phyloP scores from a whole-genome alignment of 2,797 vertebrate species.

The Clarias fuscus region DNA sequence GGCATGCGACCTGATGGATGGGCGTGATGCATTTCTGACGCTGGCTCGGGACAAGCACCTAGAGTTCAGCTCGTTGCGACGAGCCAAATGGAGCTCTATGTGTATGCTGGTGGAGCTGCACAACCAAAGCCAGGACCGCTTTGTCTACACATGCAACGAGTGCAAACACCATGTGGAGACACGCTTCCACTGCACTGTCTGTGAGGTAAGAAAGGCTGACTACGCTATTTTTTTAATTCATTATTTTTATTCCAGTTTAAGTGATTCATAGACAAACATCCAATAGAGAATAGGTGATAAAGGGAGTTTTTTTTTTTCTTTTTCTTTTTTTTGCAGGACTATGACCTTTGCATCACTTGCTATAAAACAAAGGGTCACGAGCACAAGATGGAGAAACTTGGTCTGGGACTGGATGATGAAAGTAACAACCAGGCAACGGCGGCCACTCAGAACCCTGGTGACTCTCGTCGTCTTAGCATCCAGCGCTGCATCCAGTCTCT shows the following conservation, averaged over 20 bases:
- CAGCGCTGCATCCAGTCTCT: slow-evolving; percentile 98
- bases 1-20: slow-evolving; percentile 97
- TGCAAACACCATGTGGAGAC: slow-evolving; percentile 98
- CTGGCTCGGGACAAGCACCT: slow-evolving; percentile 95
- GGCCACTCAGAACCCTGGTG: slow-evolving; percentile 91
- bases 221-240: background rate
- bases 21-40: slow-evolving; percentile 95
- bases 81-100: slow-evolving; percentile 96
- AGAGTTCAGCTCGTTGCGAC: slow-evolving; percentile 93
- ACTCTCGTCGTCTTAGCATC: slow-evolving; percentile 95
- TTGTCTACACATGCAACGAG: slow-evolving; percentile 98
- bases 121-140: slow-evolving; percentile 97
- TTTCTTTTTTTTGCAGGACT: slow-evolving; percentile 78
- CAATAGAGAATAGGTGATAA: background rate
- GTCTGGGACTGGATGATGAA: slow-evolving; percentile 93
- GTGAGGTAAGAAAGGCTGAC: slow-evolving; percentile 80
- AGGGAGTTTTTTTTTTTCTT: background rate
- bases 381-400: slow-evolving; percentile 98
- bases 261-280: background rate
- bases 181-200: slow-evolving; percentile 96
- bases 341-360: slow-evolving; percentile 96
- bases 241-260: background rate
- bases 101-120: slow-evolving; percentile 98
- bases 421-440: slow-evolving; percentile 89
- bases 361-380: slow-evolving; percentile 97